Percentiles rank a stretch among this genome's conserved stretches.
Evolutionary conservation across 2,888 invertebrate genomes (phyloP).

Genomic region (Bunonema sp.): DNA sequence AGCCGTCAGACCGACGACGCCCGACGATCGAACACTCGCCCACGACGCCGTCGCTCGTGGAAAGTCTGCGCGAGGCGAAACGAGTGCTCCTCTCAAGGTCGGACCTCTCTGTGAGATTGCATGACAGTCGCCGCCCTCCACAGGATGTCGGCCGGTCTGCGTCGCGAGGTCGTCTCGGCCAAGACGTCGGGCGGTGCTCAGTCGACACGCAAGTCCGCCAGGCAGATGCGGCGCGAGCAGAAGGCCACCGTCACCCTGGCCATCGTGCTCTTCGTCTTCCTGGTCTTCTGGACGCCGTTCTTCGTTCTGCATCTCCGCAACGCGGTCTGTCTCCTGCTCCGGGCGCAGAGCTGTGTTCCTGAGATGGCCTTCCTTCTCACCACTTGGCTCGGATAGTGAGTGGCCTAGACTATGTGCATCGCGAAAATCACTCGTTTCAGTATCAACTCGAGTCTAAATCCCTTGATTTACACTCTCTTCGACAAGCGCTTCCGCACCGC

Average conservation of each 20-base stretch:
- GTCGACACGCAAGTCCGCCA: slow-evolving; percentile 40
- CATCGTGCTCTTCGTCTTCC: slow-evolving; percentile 89
- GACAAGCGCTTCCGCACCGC: slow-evolving; percentile 40
- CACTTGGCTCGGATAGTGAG: slow-evolving; percentile 80
- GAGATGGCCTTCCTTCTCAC: slow-evolving; percentile 64
- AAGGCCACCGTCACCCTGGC: slow-evolving; percentile 96
- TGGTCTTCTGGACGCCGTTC: slow-evolving; percentile 96
- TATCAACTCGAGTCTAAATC: slow-evolving; percentile 38
- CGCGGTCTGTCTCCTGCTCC: slow-evolving; percentile 65
- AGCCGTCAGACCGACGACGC: too few relatives aligned
- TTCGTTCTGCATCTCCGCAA: slow-evolving; percentile 93
- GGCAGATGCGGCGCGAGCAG: slow-evolving; percentile 59
- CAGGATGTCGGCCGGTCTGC: too few relatives aligned
- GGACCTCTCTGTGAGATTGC: too few relatives aligned
- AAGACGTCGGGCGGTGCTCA: too few relatives aligned
- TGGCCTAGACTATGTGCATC: slow-evolving; percentile 1
- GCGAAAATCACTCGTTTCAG: slow-evolving; percentile 12
- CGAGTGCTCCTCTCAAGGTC: too few relatives aligned
- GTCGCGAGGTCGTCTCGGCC: too few relatives aligned
- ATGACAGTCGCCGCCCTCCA: too few relatives aligned
- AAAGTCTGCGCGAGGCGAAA: too few relatives aligned
- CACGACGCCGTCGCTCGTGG: too few relatives aligned
- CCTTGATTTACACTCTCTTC: slow-evolving; percentile 41
- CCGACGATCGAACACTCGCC: too few relatives aligned
- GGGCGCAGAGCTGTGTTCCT: slow-evolving; percentile 21